These are phyloP conservation scores for Drosophila bipectinata DNA, from an alignment of 1,140 invertebrate genomes.

Conservation along the genomic window DNA sequence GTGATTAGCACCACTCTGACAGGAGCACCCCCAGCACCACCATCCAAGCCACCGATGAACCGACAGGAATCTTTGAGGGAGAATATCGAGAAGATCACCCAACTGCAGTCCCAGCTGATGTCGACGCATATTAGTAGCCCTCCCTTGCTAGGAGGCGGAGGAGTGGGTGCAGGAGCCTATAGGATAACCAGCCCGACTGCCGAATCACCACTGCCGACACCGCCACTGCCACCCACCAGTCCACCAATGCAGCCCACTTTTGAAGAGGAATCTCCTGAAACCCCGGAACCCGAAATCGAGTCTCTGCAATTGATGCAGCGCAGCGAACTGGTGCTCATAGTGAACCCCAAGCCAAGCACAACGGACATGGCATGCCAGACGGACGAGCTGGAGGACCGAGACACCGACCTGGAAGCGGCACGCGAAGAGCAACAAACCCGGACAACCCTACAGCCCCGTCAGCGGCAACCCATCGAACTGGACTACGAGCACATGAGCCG, in stretches of 20 bases:
- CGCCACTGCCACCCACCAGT: conserved; percentile 13
- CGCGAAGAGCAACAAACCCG: conserved; percentile 66
- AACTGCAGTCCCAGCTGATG: conserved; percentile 82
- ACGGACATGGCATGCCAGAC: conserved; percentile 88
- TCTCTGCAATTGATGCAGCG: conserved; percentile 86
- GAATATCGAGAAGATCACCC: conserved; percentile 83
- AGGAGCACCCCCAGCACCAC: conserved; percentile 35
- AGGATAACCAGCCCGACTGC: conserved; percentile 44
- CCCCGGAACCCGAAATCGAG: conserved; percentile 35
- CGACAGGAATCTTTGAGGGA: conserved; percentile 79
- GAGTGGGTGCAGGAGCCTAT: conserved; percentile 26
- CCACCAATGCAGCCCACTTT: conserved; percentile 27
- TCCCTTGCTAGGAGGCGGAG: conserved; percentile 24
- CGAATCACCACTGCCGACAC: conserved; percentile 17
- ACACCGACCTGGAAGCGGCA: conserved; percentile 53
- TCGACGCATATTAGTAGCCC: conserved; percentile 73
- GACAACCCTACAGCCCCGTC: conserved; percentile 81
- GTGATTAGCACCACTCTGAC: conserved; percentile 74
- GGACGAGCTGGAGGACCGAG: conserved; percentile 83
- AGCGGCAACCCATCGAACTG: conserved; percentile 90
- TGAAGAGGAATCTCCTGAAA: not conserved
- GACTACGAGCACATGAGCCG: conserved; percentile 91
- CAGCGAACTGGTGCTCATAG: conserved; percentile 86
- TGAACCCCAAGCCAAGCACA: conserved; percentile 86
- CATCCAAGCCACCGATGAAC: conserved; percentile 57